Base-by-base conservation (phyloP, 2,113 vertebrate genomes). In the Ariopsis seemanni region DNA sequence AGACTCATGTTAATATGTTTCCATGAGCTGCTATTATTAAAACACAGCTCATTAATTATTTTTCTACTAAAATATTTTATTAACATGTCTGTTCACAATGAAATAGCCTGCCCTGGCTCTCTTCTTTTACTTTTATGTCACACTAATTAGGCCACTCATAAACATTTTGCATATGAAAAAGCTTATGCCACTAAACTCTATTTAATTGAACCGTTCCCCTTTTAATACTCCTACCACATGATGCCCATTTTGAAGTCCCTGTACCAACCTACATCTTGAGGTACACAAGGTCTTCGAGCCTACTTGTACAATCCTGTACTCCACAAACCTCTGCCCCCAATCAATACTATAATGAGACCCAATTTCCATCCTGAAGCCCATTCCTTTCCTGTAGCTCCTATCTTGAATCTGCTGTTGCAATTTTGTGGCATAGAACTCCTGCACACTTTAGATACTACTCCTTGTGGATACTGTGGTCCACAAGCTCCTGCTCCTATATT, bases 81-180 rank as follows among this genome's bases (percentile, higher is more conserved):
- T 42, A 82, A 25, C 18, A 48, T 53, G 5, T 25, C 17, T 81
- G 55, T 34, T 62, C 20, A 82, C 9, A 48, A 25, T 22, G 10
- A 22, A 62, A 82, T 48, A 82, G 11, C 57, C 57, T 82, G 55
- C 17, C 48, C 20, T 25, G 12, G 52, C 6, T 79, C 25, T 30
- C 17, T 2, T 7, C 12, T 53, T 78, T 27, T 79, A 55, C 2
- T n/a, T 79, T 55, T 79, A 79, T 79, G 25, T 55, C 15, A n/a
- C 25, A 55, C 57, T 48, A 82, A 82, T 82, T 82, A 82, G 48
- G 55, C 18, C 25, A 25, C 30, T 62, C 18, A 81, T 81, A 82
- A 82, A 58, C 57, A 82, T 62, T 18, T 12, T 81, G 27, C 7
- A 42, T 42, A 42, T 22, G 18, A 42, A 81, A 42, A 81, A 81